phyloP scores from a whole-genome alignment of 2,113 vertebrate species.

The Garra rufa region DNA sequence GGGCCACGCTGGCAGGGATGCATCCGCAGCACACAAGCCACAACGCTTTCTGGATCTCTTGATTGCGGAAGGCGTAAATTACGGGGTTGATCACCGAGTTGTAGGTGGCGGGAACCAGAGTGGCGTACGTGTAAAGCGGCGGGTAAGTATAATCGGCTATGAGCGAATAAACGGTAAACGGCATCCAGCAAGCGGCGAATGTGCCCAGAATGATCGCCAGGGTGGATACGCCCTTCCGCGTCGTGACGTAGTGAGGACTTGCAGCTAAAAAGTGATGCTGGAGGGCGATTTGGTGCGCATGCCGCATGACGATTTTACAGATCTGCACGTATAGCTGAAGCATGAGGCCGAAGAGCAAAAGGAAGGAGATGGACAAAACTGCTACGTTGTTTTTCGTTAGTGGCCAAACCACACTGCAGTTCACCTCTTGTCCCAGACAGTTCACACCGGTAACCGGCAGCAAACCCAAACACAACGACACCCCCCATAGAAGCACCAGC shows the following conservation, averaged over 20 bases:
- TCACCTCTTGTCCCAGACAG: constrained; percentile 91
- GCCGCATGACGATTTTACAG: constrained; percentile 97
- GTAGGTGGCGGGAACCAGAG: constrained; percentile 96
- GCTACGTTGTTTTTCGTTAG: constrained; percentile 97
- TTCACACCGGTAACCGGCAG: constrained; percentile 95
- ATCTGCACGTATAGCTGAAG: constrained; percentile 98
- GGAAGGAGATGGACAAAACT: constrained; percentile 92
- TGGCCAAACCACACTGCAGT: constrained; percentile 94
- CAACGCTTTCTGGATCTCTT: constrained; percentile 98
- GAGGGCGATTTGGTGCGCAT: constrained; percentile 97
- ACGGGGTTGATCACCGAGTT: constrained; percentile 98
- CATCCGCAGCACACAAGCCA: constrained; percentile 96
- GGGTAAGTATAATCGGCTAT: constrained; percentile 97
- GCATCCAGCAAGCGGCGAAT: constrained; percentile 99
- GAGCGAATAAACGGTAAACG: constrained; percentile 95
- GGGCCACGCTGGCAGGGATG: constrained; percentile 85
- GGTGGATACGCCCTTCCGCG: constrained; percentile 96
- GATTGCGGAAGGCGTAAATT: constrained; percentile 98
- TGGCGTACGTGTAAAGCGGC: constrained; percentile 97
- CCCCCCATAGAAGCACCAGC: constrained; percentile 93
- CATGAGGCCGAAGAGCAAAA: constrained; percentile 98
- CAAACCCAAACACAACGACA: constrained; percentile 91
- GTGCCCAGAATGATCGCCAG: constrained; percentile 97
- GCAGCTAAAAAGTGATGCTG: constrained; percentile 98
- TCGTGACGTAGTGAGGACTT: constrained; percentile 98